Percentiles rank a stretch among this genome's conserved stretches.
Evolutionary conservation across 2,113 vertebrate species (phyloP).

Genomic region (Pipa parva): DNA sequence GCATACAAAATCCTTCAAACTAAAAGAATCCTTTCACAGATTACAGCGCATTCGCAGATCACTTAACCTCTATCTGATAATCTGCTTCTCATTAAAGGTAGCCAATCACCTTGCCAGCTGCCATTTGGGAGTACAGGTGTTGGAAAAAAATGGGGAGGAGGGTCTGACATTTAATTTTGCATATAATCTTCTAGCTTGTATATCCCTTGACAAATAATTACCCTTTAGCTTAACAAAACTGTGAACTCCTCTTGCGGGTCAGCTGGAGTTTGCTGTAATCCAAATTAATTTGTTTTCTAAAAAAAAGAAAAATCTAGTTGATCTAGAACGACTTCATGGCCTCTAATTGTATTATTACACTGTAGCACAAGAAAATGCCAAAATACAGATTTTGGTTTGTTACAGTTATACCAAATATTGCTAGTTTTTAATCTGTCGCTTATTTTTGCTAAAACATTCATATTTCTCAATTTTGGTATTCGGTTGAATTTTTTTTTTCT

Average conservation of each 20-base stretch:
- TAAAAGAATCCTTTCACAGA: too few relatives aligned
- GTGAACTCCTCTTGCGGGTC: not conserved
- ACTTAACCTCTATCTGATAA: constrained; percentile 24
- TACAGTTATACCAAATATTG: too few relatives aligned
- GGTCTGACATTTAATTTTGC: constrained; percentile 8
- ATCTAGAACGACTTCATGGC: too few relatives aligned
- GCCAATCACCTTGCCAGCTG: constrained; percentile 5
- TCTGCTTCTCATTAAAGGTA: constrained; percentile 23
- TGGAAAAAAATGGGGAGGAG: not conserved
- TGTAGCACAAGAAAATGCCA: too few relatives aligned
- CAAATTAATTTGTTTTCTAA: constrained; percentile 7
- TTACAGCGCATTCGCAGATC: constrained; percentile 16
- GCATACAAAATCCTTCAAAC: too few relatives aligned
- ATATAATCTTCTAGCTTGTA: not conserved
- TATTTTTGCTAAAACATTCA: too few relatives aligned
- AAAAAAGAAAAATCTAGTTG: too few relatives aligned
- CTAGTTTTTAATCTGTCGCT: too few relatives aligned
- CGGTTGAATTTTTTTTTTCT: too few relatives aligned
- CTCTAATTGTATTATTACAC: too few relatives aligned
- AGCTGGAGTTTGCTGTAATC: not conserved
- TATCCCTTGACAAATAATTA: constrained; percentile 18
- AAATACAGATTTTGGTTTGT: too few relatives aligned
- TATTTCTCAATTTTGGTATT: too few relatives aligned
- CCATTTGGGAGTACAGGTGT: not conserved
- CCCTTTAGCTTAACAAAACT: constrained; percentile 11